Percentiles rank a stretch among this genome's conserved stretches.
Conservation (phyloP, 23 tunicate genomes). For the Trididemnum nubilum region DNA sequence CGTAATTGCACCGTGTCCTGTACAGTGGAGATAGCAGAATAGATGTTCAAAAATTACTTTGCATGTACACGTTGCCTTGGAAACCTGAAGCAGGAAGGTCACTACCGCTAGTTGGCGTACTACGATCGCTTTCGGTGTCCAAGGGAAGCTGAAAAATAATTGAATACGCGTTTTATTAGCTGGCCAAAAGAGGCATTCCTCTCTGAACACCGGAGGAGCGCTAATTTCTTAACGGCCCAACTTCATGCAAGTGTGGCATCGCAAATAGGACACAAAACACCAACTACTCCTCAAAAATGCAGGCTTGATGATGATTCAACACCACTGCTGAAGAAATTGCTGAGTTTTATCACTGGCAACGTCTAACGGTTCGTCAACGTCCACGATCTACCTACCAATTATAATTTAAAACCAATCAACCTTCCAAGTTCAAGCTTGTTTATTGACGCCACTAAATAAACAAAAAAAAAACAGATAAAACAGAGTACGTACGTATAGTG, state of each 20-base stretch:
- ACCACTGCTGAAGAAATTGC: too few relatives aligned
- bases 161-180: not conserved
- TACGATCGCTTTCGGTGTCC: not conserved
- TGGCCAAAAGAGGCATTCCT: too few relatives aligned
- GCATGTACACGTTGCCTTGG: conserved; percentile 10
- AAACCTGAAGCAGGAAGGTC: not conserved
- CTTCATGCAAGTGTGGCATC: too few relatives aligned
- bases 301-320: not conserved
- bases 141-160: not conserved
- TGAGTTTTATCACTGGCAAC: too few relatives aligned
- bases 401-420: too few relatives aligned
- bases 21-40: not conserved
- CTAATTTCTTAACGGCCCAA: not conserved
- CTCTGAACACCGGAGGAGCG: not conserved
- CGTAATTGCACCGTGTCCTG: too few relatives aligned
- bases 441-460: too few relatives aligned
- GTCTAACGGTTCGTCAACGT: too few relatives aligned
- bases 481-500: too few relatives aligned
- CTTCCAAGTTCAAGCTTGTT: too few relatives aligned
- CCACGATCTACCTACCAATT: too few relatives aligned
- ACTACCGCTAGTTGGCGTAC: not conserved
- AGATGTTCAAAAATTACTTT: conserved; percentile 3
- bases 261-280: not conserved
- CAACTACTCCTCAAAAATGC: not conserved
- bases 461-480: too few relatives aligned